A percentile compares a stretch with the other conserved stretches of the same genome.
These are phyloP conservation scores for Stratiomys singularior DNA, from an alignment of 2,888 invertebrate species.

Conservation along the genomic window DNA sequence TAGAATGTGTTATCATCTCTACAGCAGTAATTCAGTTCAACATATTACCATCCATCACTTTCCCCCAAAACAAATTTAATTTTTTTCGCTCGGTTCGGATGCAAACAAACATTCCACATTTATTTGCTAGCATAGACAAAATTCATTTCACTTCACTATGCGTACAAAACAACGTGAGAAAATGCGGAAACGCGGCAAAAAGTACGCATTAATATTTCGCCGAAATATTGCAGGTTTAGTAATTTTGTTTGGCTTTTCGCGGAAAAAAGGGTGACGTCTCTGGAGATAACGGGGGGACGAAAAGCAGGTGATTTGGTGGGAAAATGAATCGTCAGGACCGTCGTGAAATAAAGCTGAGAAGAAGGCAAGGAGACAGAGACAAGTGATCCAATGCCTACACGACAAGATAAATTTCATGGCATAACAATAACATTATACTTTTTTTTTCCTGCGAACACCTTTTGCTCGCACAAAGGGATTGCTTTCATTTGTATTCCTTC, in stretches of 20 bases:
- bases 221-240: neutral
- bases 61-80: too few species aligned
- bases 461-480: constrained; percentile 1
- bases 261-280: constrained; percentile 8
- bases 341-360: neutral
- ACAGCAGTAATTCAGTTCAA: too few species aligned
- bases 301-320: neutral
- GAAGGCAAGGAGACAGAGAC: neutral
- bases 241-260: constrained; percentile 12
- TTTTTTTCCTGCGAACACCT: constrained; percentile 3
- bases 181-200: neutral
- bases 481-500: constrained; percentile 36
- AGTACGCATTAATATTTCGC: neutral
- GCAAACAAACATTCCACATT: neutral
- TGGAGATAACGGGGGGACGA: neutral
- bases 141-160: neutral
- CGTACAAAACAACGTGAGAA: constrained; percentile 1
- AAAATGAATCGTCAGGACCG: neutral
- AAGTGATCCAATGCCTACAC: constrained; percentile 18
- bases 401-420: constrained; percentile 29
- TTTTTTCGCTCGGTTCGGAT: too few species aligned
- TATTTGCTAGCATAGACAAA: neutral
- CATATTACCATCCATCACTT: too few species aligned
- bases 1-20: too few species aligned
- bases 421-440: constrained; percentile 25